Evolutionary conservation across 2,888 invertebrate species (phyloP).

Genomic region (Thymelicus lineola): DNA sequence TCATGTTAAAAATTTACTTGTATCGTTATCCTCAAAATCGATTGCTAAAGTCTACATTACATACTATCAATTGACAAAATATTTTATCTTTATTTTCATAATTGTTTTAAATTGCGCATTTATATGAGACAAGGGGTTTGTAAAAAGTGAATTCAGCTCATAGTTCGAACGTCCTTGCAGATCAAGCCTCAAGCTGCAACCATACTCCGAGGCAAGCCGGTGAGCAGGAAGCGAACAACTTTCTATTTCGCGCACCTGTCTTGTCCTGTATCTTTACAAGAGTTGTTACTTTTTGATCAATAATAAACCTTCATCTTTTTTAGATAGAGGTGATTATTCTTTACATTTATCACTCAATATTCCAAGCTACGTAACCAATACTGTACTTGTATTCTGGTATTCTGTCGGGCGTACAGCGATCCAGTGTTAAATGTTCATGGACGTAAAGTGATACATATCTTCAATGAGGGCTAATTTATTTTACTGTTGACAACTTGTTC

Average conservation of each 20-base stretch:
- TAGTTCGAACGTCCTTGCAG: slow-evolving; percentile 49
- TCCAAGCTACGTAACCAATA: slow-evolving; percentile 7
- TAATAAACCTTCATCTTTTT: slow-evolving; percentile 48
- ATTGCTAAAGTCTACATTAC: too few species aligned
- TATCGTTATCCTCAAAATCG: too few species aligned
- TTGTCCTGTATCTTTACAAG: slow-evolving; percentile 69
- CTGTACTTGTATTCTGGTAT: not conserved
- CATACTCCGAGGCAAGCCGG: slow-evolving; percentile 70
- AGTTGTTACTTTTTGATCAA: slow-evolving; percentile 49
- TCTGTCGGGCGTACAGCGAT: not conserved
- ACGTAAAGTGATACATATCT: not conserved
- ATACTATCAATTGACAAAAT: too few species aligned
- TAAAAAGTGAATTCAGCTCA: slow-evolving; percentile 15
- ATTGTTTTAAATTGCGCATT: too few species aligned
- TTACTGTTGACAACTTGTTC: not conserved
- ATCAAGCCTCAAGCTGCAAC: slow-evolving; percentile 53
- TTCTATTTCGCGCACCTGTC: slow-evolving; percentile 84
- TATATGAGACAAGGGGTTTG: too few species aligned
- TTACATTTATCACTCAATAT: not conserved
- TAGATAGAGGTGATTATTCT: slow-evolving; percentile 13
- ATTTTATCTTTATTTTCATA: too few species aligned
- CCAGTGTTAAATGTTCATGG: not conserved
- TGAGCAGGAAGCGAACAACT: slow-evolving; percentile 84
- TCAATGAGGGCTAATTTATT: not conserved
- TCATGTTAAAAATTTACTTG: too few species aligned